A percentile compares a stretch with the other conserved stretches of the same genome.
Evolutionary conservation across 2,113 vertebrate species (phyloP).

Genomic region (Potamarius usumacintae): DNA sequence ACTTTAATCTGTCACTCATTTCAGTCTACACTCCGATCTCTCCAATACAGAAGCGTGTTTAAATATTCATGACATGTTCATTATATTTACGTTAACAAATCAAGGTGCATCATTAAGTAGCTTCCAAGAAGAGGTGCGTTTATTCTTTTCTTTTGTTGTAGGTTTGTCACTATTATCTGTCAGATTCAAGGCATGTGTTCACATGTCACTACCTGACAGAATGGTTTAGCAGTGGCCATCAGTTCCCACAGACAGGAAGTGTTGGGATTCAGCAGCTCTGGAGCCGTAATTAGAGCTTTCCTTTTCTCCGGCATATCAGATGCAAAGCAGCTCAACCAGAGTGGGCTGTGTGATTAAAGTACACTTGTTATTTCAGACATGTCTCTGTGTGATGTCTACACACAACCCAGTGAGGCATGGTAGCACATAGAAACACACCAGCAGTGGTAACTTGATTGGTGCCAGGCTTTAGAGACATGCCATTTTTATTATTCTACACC

Average conservation of each 20-base stretch:
- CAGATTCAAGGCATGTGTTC: conserved; percentile 83
- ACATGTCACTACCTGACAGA: conserved; percentile 91
- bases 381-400: conserved; percentile 75
- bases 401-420: conserved; percentile 39
- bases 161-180: conserved; percentile 72
- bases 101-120: conserved; percentile 37
- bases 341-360: conserved; percentile 94
- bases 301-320: conserved; percentile 86
- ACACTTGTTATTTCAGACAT: conserved; percentile 95
- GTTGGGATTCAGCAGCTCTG: conserved; percentile 83
- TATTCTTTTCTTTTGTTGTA: conserved; percentile 52
- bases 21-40: not conserved
- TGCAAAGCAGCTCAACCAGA: conserved; percentile 92
- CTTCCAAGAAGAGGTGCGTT: conserved; percentile 13
- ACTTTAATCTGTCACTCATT: conserved; percentile 25
- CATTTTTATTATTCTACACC: not conserved
- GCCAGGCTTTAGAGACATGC: conserved; percentile 26
- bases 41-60: not conserved
- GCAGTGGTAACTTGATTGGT: conserved; percentile 26
- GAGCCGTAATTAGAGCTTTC: conserved; percentile 92
- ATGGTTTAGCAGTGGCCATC: conserved; percentile 85
- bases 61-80: conserved; percentile 36
- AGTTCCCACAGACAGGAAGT: conserved; percentile 82
- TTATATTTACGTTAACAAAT: conserved; percentile 32
- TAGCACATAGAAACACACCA: conserved; percentile 55